Evolutionary conservation across 2,113 vertebrate species (phyloP).

Genomic region (Pionites leucogaster): DNA sequence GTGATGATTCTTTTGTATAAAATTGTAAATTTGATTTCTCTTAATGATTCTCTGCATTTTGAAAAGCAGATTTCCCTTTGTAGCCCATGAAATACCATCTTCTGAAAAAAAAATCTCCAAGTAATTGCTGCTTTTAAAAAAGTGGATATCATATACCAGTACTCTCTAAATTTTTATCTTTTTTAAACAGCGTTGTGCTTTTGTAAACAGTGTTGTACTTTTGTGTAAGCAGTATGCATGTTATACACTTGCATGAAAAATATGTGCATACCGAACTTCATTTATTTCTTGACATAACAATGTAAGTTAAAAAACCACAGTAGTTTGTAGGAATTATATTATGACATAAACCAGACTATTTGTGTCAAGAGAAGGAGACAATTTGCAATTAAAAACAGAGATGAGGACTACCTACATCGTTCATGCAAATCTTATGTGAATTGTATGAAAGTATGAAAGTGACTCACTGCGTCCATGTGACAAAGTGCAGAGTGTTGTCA

Average conservation of each 20-base stretch:
- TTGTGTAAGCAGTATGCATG: neutral
- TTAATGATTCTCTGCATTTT: neutral
- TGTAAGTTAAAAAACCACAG: slow-evolving; percentile 39
- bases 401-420: neutral
- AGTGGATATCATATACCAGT: neutral
- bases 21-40: neutral
- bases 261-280: neutral
- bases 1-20: neutral
- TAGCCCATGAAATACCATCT: neutral
- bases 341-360: slow-evolving; percentile 44
- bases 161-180: neutral
- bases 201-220: slow-evolving; percentile 38
- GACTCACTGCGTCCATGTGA: neutral
- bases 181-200: slow-evolving; percentile 19
- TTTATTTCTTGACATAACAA: slow-evolving; percentile 56
- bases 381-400: slow-evolving; percentile 18
- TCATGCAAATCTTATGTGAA: neutral
- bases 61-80: neutral
- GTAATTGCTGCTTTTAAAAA: neutral
- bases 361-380: slow-evolving; percentile 39
- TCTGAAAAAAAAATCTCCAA: neutral
- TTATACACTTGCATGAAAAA: slow-evolving; percentile 49
- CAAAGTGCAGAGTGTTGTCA: neutral
- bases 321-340: slow-evolving; percentile 48
- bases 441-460: neutral